phyloP scores from a whole-genome alignment of 1,140 invertebrate species.

The Ephestia elutella region DNA sequence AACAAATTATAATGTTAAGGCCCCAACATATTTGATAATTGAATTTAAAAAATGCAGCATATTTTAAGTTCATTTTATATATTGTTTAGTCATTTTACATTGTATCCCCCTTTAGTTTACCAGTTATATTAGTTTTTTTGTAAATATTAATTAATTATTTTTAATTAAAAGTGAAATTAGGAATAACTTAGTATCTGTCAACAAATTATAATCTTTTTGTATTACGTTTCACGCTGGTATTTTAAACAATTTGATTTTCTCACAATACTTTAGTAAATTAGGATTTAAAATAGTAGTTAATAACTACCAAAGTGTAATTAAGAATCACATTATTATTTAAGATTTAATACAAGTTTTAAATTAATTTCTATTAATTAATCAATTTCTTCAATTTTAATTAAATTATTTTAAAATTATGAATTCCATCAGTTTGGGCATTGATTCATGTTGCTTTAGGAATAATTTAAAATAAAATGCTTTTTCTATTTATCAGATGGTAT shows the following conservation, averaged over 20 bases:
- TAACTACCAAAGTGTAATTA: constrained; percentile 71
- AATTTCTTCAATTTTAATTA: constrained; percentile 2
- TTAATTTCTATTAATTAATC: constrained; percentile 8
- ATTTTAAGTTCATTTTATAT: neutral
- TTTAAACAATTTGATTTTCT: constrained; percentile 19
- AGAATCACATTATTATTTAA: constrained; percentile 43
- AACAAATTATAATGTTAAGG: neutral
- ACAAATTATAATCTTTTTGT: constrained; percentile 6
- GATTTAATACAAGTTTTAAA: constrained; percentile 15
- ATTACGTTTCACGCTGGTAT: neutral
- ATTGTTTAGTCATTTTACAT: neutral
- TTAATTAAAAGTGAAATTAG: constrained; percentile 14
- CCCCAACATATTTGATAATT: neutral
- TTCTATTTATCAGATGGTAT: neutral
- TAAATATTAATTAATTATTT: constrained; percentile 17
- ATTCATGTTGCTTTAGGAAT: neutral
- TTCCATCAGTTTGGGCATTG: neutral
- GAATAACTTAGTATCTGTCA: constrained; percentile 16
- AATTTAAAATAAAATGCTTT: neutral
- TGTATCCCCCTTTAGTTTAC: constrained; percentile 3
- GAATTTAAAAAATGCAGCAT: neutral
- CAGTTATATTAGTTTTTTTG: constrained; percentile 5
- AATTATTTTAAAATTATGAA: neutral
- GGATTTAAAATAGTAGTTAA: constrained; percentile 55
- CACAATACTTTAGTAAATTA: constrained; percentile 43